These are phyloP conservation scores for Pocillopora grandis DNA, from an alignment of 92 coral and sea anemone genomes.

Conservation along the genomic window DNA sequence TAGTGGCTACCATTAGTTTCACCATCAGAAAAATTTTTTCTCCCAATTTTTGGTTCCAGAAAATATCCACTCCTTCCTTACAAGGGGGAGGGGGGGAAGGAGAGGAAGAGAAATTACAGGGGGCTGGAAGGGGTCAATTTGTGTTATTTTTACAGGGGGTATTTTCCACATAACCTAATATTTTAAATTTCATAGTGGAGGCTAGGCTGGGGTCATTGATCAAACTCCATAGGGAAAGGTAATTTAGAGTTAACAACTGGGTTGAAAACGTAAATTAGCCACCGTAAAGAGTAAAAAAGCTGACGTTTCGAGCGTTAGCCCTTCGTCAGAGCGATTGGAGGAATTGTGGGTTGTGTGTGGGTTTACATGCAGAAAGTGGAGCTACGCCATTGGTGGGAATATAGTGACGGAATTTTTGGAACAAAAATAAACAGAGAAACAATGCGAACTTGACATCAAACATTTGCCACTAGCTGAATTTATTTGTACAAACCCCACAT, in stretches of 20 bases:
- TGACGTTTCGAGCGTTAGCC: too few species aligned
- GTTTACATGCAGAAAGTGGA: too few species aligned
- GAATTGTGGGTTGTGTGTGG: too few species aligned
- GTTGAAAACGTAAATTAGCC: too few species aligned
- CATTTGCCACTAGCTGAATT: not conserved
- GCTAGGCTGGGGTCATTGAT: not conserved
- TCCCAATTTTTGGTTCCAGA: not conserved
- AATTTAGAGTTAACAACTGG: too few species aligned
- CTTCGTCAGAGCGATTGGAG: too few species aligned
- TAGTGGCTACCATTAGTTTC: not conserved
- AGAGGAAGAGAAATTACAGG: not conserved
- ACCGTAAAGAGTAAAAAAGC: too few species aligned
- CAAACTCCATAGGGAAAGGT: not conserved
- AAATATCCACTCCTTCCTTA: not conserved
- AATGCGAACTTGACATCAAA: not conserved
- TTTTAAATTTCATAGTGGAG: not conserved
- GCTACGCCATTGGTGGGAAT: too few species aligned
- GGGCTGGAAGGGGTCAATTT: not conserved
- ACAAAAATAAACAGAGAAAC: not conserved
- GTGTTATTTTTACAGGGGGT: not conserved
- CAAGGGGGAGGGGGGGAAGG: not conserved
- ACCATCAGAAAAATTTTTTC: not conserved
- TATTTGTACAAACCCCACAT: not conserved
- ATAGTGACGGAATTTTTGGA: not conserved
- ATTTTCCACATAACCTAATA: not conserved